Conservation (phyloP, 1,140 invertebrate species). For the Bombus pascuorum region DNA sequence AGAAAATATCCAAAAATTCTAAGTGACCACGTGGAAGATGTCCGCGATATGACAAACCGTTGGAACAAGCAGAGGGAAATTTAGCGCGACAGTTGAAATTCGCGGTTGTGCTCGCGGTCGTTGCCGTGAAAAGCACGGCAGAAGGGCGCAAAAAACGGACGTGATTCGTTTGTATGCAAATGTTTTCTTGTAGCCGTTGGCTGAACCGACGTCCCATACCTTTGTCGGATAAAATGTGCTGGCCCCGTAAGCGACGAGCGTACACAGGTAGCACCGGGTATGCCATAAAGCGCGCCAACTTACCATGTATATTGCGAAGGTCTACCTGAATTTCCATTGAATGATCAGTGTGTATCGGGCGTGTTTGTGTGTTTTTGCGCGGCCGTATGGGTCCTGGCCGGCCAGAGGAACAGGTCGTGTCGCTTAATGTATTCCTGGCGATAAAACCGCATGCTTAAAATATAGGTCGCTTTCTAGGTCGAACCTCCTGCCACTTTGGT, state of each 20-base stretch:
- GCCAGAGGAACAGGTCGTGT: constrained; percentile 35
- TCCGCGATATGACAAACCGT: background rate
- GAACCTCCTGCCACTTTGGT: constrained; percentile 13
- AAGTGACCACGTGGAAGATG: background rate
- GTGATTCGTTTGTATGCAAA: constrained; percentile 58
- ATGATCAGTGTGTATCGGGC: constrained; percentile 55
- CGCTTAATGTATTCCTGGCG: constrained; percentile 57
- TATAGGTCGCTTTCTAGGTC: constrained; percentile 53
- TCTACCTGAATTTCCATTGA: constrained; percentile 57
- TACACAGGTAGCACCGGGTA: constrained; percentile 39
- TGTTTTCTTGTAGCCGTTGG: constrained; percentile 52
- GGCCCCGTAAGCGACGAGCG: constrained; percentile 31
- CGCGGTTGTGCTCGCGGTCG: background rate
- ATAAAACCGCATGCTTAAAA: constrained; percentile 60
- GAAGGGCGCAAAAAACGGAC: constrained; percentile 8
- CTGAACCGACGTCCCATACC: constrained; percentile 22
- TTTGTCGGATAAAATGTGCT: constrained; percentile 50
- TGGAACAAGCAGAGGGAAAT: background rate
- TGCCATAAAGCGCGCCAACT: constrained; percentile 56
- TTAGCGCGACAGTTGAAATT: constrained; percentile 6
- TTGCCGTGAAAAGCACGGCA: constrained; percentile 8
- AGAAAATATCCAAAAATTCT: background rate
- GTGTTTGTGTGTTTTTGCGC: constrained; percentile 53
- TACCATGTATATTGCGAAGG: constrained; percentile 52
- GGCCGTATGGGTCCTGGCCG: background rate